Conservation (phyloP, 1,140 invertebrate genomes). For the Oryctes rhinoceros region DNA sequence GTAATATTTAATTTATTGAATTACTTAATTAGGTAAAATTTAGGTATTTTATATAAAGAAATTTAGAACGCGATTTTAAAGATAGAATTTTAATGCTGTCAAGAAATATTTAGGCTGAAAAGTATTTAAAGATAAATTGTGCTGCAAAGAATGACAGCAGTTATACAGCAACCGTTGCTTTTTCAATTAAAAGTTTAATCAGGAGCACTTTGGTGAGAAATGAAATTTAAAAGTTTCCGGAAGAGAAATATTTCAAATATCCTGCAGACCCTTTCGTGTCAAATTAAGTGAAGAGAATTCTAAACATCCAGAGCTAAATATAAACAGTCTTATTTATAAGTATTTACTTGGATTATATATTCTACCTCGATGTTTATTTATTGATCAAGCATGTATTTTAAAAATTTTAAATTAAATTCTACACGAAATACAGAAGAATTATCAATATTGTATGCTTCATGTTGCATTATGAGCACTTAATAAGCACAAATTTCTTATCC, state of each 20-base stretch:
- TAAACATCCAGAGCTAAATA: neutral
- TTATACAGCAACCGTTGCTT: constrained; percentile 12
- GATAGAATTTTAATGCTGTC: neutral
- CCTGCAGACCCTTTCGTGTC: neutral
- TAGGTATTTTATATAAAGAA: neutral
- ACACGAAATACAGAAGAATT: neutral
- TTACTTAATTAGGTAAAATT: too few relatives aligned
- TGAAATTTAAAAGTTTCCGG: neutral
- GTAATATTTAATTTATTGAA: too few relatives aligned
- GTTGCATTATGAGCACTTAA: neutral
- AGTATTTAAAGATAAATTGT: neutral
- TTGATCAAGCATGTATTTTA: neutral
- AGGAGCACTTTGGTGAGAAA: neutral
- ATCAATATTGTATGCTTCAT: neutral
- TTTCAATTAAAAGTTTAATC: constrained; percentile 37
- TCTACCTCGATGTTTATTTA: neutral
- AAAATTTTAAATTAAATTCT: neutral
- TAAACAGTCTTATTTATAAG: neutral
- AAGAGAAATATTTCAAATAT: neutral
- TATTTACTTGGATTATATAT: neutral
- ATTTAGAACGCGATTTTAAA: neutral
- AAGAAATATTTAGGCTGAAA: neutral
- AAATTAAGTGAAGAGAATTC: constrained; percentile 8
- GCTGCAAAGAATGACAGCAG: constrained; percentile 20
- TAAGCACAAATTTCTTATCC: neutral